These are phyloP conservation scores for Camponotus floridanus DNA, from an alignment of 1,140 invertebrate species.

Conservation along the genomic window DNA sequence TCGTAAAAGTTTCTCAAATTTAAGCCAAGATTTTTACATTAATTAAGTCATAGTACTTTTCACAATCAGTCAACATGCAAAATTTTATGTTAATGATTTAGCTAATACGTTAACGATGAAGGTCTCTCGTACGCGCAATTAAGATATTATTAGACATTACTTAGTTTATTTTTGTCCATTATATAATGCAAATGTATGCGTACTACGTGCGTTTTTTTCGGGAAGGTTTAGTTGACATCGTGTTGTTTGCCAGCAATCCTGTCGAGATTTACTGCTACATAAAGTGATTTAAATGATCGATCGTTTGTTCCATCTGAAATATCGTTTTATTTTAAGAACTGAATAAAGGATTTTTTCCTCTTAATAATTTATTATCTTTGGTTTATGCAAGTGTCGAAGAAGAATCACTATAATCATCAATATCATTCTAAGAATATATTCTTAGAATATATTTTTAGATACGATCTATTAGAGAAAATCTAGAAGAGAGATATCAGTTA, in stretches of 20 bases:
- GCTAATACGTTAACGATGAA: neutral
- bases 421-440: neutral
- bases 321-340: conserved; percentile 1
- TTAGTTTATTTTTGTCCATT: conserved; percentile 52
- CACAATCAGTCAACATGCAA: neutral
- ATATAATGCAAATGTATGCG: conserved; percentile 29
- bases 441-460: neutral
- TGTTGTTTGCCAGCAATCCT: conserved; percentile 56
- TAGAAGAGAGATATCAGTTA: neutral
- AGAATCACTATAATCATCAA: neutral
- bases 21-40: neutral
- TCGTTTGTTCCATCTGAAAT: neutral
- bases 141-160: neutral
- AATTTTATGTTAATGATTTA: neutral
- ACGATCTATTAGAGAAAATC: conserved; percentile 8
- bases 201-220: conserved; percentile 12
- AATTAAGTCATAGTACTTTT: neutral
- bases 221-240: conserved; percentile 39
- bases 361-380: neutral
- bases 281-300: conserved; percentile 46
- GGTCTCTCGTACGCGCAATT: neutral
- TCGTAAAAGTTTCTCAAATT: conserved; percentile 33
- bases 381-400: neutral
- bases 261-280: conserved; percentile 10
- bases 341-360: neutral